Base-by-base conservation (phyloP, 2,113 vertebrate genomes). In the Tichodroma muraria region DNA sequence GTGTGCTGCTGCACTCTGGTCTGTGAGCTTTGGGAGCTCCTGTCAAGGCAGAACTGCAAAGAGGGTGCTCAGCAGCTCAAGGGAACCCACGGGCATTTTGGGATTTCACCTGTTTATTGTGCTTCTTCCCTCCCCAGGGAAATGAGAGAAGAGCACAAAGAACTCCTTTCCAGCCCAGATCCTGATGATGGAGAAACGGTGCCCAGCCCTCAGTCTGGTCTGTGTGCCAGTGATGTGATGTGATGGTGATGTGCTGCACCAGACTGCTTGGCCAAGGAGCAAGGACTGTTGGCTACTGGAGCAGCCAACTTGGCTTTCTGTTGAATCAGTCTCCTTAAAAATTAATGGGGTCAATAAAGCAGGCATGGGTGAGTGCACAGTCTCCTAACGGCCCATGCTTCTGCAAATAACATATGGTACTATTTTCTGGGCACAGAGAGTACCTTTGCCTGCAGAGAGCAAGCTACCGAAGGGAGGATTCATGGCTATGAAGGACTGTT, bases 261-360 rank as follows among this genome's bases (percentile, higher is more conserved):
- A 30, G 30, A 68, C 40, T 80, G 82, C 76, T 33, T 42, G 72
- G 89, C 89, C 89, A 88, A 61, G 44, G n/a, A n/a, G n/a, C n/a
- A n/a, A n/a, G n/a, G n/a, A n/a, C n/a, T n/a, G n/a, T n/a, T n/a
- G n/a, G n/a, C n/a, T n/a, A n/a, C 50, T 52, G 54, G 9, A 83
- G 28, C 42, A 73, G 80, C 69, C 72, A 88, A 17, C 45, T 77
- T 86, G 83, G 83, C 83, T 59, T 90, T 49, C 80, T 45, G 18
- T 37, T 79, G 27, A 44, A 81, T 35, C 38, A 28, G n/a, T 9
- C 61, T 54, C 38, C 64, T 38, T 33, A 75, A 87, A 93, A 88
- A 88, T 79, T 37, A 91, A 72, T 25, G 53, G 85, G 27, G 53
- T 85, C 87, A 81, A 79, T 37, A 95, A 89, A 89, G 13, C 21